A percentile compares a stretch with the other conserved stretches of the same genome.
phyloP scores from a whole-genome alignment of 2,888 invertebrate species.

The Dynastes hyllus region DNA sequence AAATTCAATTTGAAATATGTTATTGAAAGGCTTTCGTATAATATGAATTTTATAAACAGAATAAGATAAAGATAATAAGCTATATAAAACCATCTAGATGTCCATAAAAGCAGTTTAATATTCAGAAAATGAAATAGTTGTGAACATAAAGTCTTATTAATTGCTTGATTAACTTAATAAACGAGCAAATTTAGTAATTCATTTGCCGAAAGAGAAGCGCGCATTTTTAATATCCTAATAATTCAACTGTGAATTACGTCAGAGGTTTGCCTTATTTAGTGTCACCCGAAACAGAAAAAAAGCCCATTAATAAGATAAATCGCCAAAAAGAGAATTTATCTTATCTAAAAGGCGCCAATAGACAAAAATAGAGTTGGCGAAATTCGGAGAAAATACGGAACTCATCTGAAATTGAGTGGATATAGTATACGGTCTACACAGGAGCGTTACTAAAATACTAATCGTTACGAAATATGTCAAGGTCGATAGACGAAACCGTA shows the following conservation, averaged over 20 bases:
- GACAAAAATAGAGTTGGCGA: constrained; percentile 8
- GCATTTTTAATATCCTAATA: constrained; percentile 6
- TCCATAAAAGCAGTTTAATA: too few relatives aligned
- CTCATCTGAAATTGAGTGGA: background rate
- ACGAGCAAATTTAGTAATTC: background rate
- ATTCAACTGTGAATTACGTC: background rate
- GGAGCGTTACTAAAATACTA: background rate
- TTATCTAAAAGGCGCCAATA: constrained; percentile 1
- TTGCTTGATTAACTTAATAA: constrained; percentile 13
- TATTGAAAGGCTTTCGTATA: too few relatives aligned
- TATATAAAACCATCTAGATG: too few relatives aligned
- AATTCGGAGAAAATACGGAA: background rate
- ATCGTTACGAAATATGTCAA: constrained; percentile 18
- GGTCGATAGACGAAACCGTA: constrained; percentile 10
- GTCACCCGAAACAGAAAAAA: constrained; percentile 2
- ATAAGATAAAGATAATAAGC: too few relatives aligned
- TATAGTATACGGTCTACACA: background rate
- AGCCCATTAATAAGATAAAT: constrained; percentile 3
- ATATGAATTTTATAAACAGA: too few relatives aligned
- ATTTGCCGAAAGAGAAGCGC: background rate
- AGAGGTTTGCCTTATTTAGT: constrained; percentile 9
- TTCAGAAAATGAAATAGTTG: too few relatives aligned
- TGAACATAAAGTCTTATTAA: background rate
- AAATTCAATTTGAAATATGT: too few relatives aligned
- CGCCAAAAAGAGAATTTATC: background rate